phyloP scores from a whole-genome alignment of 2,113 vertebrate species.

The Salvator merianae region DNA sequence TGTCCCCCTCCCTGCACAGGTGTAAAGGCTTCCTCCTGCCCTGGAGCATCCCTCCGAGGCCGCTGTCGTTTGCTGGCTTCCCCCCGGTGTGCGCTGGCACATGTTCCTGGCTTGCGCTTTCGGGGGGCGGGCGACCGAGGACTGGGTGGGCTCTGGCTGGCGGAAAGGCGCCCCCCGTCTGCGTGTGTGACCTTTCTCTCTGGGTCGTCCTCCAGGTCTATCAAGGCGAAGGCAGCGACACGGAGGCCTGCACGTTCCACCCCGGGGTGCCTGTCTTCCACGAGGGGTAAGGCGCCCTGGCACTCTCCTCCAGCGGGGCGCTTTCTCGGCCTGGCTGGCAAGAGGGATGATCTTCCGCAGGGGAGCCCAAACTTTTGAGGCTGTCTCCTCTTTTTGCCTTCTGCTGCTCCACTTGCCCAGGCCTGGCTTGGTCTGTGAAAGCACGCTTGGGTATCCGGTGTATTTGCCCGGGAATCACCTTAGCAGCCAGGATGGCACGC shows the following conservation, averaged over 20 bases:
- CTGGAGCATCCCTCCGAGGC: not conserved
- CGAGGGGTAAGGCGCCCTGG: conserved; percentile 84
- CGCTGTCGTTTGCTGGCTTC: too few species aligned
- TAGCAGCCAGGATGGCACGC: too few species aligned
- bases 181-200: not conserved
- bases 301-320: not conserved
- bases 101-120: too few species aligned
- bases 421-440: too few species aligned
- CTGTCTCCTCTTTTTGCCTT: not conserved
- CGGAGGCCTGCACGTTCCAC: conserved; percentile 84
- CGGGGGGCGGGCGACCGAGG: too few species aligned
- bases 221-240: conserved; percentile 79
- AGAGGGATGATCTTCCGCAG: too few species aligned
- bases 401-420: too few species aligned
- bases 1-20: not conserved
- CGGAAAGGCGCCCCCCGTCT: not conserved
- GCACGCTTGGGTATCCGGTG: too few species aligned
- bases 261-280: conserved; percentile 91
- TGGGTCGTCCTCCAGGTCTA: conserved; percentile 76
- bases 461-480: too few species aligned
- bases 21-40: not conserved
- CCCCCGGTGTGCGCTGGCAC: too few species aligned
- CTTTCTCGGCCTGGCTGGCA: not conserved
- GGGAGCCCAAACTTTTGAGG: too few species aligned
- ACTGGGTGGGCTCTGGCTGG: not conserved